Evolutionary conservation across 2,888 invertebrate species (phyloP), one percentile per base, ranked within the genome.

Genomic region (Chrysotoxum bicinctum): DNA sequence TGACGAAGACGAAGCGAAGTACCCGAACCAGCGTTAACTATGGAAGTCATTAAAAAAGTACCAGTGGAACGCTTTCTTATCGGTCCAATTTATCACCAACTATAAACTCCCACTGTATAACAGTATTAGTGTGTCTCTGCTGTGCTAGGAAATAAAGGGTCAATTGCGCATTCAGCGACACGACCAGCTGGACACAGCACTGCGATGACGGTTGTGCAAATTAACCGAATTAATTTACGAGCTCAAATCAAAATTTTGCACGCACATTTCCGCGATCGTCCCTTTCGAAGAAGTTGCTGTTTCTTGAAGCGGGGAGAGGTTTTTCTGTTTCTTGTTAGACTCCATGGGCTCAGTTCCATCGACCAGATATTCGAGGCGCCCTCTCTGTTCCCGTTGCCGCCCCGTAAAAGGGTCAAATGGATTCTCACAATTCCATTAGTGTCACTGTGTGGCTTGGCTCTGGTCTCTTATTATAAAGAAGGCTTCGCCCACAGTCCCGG

Each of bases 221-320:
- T 81, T 85, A 85, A 85, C 80, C 76, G 81, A 85, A 85, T 85
- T 85, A 85, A 85, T 85, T 85, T 85, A 85, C 81, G 85, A 85
- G 85, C 81, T 85, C 81, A 85, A 85, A 85, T 85, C 85, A 85
- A 85, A 85, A 85, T 85, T 85, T 85, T 85, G 85, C 81, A 85
- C 85, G 85, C 81, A 85, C 81, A 77, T 85, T 81, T 85, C 85
- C 85, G 75, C 84, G 72, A 73, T 74, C 50, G 72, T 40, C 66
- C 77, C 32, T 81, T 62, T 73, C 58, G 40, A 76, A 73, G 60
- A 40, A 64, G 35, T 37, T 30, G 52, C 12, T 21, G 2, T 19
- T 8, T 16, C 16, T 48, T n/a, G 30, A 14, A 21, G 16, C 4
- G 26, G n/a, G 26, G 26, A 26, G 26, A 52, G 2, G 9, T 7